Conservation (phyloP, 2,797 vertebrate genomes). For the Mus minutoides region DNA sequence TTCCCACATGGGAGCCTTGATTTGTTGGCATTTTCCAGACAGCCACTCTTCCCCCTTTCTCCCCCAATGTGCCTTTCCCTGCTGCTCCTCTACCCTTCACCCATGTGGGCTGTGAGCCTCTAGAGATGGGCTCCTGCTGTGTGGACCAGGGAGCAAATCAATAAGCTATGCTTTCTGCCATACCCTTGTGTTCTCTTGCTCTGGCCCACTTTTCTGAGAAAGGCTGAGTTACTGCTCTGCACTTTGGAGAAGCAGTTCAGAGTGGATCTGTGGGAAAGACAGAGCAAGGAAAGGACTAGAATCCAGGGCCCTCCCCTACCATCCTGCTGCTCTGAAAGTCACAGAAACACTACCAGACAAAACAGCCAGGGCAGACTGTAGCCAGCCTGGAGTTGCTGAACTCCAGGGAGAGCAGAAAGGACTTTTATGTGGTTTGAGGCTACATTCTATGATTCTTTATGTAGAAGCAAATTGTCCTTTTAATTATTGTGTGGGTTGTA, state of each 20-base stretch:
- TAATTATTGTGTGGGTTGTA: constrained; percentile 81
- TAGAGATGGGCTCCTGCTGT: not conserved
- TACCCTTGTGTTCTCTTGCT: not conserved
- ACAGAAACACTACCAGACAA: constrained; percentile 31
- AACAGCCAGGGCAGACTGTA: constrained; percentile 57
- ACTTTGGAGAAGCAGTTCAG: not conserved
- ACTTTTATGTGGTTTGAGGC: constrained; percentile 83
- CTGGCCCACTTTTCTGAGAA: not conserved
- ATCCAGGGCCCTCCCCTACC: not conserved
- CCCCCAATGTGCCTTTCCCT: not conserved
- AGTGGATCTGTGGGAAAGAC: not conserved
- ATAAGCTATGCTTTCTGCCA: not conserved
- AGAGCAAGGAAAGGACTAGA: not conserved
- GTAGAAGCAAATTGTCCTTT: constrained; percentile 82
- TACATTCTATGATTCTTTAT: constrained; percentile 79
- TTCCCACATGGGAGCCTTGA: not conserved
- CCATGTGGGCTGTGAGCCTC: not conserved
- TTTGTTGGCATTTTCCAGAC: not conserved
- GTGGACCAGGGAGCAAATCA: constrained; percentile 29
- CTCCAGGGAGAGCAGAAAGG: not conserved
- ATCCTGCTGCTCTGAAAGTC: constrained; percentile 40
- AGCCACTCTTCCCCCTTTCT: not conserved
- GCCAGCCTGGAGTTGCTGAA: constrained; percentile 34
- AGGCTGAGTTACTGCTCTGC: not conserved
- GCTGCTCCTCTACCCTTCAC: not conserved